Evolutionary conservation across 2,113 vertebrate species (phyloP), one percentile per base, ranked within the genome.

Genomic region (Gavialis gangeticus): DNA sequence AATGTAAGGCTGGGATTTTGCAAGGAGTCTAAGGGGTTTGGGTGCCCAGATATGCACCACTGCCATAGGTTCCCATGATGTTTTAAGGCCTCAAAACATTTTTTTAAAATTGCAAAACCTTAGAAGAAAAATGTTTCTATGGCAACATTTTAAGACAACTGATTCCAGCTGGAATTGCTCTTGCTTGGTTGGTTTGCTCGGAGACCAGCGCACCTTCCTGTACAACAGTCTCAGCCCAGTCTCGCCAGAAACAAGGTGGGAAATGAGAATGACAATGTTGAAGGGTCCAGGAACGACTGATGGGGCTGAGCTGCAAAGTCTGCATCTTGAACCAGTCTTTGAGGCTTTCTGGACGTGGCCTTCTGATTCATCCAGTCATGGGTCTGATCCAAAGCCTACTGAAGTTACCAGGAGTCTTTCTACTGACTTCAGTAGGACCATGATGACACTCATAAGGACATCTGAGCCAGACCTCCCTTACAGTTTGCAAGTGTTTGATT

Each of bases 1-100:
- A 1, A 0, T 1, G 28, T 17, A 84, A 78, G 12, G 60, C 12
- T 55, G 2, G 55, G 11, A 1, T 0, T 8, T n/a, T 79, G 55
- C 57, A 37, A 71, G 16, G 5, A 63, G n/a, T 54, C 57, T 5
- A 78, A 75, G 57, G 30, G 62, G 63, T 24, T 34, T 7, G 28
- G 56, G 84, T 34, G 63, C 55, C 66, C 3, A 22, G 15, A 56
- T 67, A 11, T 67, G 59, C 63, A 46, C 63, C 34, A 4, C 59
- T 30, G 82, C 14, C 4, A 0, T 34, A 59, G 16, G 24, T 55
- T 66, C 64, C 89, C 28, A 73, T 17, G 73, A 66, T 84, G 27
- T 67, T 80, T 10, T 82, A 25, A 85, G 18, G 34, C 10, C 9
- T 46, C 13, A 46, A 12, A 56, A 75, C 5, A 3, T 25, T 71